phyloP scores from a whole-genome alignment of 2,888 invertebrate genomes.

The Tachina lurida region DNA sequence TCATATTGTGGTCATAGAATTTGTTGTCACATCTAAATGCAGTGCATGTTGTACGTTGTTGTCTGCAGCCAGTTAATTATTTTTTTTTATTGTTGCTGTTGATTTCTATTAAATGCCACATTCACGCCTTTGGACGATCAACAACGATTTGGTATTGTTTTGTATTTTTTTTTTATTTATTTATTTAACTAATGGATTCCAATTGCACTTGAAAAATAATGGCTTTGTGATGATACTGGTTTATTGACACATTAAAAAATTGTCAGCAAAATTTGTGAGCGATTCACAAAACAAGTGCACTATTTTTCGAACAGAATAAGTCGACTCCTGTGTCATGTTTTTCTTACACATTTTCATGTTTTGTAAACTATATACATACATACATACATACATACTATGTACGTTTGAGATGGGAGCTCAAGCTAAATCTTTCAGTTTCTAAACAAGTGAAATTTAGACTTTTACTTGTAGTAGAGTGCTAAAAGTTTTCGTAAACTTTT shows the following conservation, averaged over 20 bases:
- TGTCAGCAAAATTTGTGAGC: constrained; percentile 53
- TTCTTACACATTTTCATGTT: neutral
- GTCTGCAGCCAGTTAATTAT: constrained; percentile 32
- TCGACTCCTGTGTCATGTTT: constrained; percentile 11
- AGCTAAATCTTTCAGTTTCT: neutral
- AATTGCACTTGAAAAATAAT: constrained; percentile 70
- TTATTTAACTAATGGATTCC: constrained; percentile 59
- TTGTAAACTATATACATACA: neutral
- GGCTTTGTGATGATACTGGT: constrained; percentile 57
- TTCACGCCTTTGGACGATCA: constrained; percentile 63
- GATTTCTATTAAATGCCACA: constrained; percentile 54
- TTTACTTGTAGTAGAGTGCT: constrained; percentile 26
- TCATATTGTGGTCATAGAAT: constrained; percentile 47
- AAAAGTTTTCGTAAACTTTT: neutral
- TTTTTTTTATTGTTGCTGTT: constrained; percentile 42
- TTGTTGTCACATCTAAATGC: constrained; percentile 61
- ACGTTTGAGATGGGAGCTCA: neutral
- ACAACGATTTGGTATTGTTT: constrained; percentile 13
- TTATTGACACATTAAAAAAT: constrained; percentile 59
- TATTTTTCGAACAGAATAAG: neutral
- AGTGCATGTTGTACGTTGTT: constrained; percentile 42
- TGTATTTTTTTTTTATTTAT: neutral
- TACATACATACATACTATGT: too few relatives aligned
- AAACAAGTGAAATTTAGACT: neutral
- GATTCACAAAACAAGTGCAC: constrained; percentile 37